Conservation (phyloP, 23 tunicate species). For the Trididemnum clinides region DNA sequence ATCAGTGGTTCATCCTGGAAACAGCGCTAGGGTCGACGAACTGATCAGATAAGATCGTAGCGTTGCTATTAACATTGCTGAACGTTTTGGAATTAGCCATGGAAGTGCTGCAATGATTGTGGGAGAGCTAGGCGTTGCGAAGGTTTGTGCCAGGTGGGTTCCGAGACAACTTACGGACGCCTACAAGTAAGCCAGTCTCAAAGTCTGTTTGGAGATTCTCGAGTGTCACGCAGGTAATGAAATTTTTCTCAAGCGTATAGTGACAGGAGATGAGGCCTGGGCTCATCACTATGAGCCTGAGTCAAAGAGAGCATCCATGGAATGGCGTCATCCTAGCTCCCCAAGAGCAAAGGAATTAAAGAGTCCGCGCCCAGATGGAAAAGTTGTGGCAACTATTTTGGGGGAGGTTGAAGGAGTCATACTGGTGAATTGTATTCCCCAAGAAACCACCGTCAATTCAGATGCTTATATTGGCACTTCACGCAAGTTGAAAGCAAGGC, state of each 20-base stretch:
- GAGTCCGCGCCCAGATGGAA: background rate
- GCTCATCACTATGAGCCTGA: conserved; percentile 8
- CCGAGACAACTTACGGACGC: no score
- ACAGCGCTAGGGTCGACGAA: no score
- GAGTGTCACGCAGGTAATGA: no score
- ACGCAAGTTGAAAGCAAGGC: background rate
- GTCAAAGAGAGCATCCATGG: background rate
- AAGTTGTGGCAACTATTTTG: background rate
- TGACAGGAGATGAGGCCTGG: conserved; percentile 10
- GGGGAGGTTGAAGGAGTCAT: conserved; percentile 16
- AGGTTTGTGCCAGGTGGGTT: no score
- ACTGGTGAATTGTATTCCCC: background rate
- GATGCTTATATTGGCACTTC: background rate
- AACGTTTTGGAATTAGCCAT: no score
- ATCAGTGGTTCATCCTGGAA: no score
- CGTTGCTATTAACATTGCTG: no score
- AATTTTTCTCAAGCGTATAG: background rate
- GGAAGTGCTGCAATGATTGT: no score
- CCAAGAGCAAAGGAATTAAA: background rate
- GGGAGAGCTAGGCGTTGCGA: no score
- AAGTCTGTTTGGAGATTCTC: no score
- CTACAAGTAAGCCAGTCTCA: no score
- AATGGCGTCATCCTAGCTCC: background rate
- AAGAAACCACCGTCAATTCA: conserved; percentile 3
- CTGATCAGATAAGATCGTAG: no score